Conservation (phyloP, 23 tunicate genomes). For the Diplosoma virens region DNA sequence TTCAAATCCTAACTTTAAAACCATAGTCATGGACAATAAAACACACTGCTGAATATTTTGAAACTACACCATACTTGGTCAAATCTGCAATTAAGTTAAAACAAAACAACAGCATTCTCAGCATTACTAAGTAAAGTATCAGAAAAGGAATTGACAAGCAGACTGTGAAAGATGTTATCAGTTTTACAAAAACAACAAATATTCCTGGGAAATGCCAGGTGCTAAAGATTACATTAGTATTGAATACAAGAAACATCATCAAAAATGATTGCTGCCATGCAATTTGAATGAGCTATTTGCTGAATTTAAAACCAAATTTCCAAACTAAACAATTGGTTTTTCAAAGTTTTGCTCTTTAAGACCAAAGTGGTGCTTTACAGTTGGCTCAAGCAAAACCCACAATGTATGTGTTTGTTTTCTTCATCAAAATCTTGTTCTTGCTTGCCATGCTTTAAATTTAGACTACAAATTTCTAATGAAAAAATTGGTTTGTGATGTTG, state of each 20-base stretch:
- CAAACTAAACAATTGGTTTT: neutral
- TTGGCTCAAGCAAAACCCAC: neutral
- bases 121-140: neutral
- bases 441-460: neutral
- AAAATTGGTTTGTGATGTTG: neutral
- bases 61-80: neutral
- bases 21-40: too few relatives aligned
- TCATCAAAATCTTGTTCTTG: neutral
- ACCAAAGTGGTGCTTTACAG: neutral
- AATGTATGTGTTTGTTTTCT: neutral
- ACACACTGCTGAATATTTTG: too few relatives aligned
- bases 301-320: neutral
- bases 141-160: neutral
- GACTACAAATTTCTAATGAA: neutral
- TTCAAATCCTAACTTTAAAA: too few relatives aligned
- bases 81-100: neutral
- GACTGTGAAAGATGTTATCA: neutral
- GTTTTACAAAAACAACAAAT: neutral
- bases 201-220: neutral
- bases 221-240: neutral
- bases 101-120: neutral
- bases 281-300: neutral
- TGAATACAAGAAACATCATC: neutral
- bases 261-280: neutral
- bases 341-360: neutral